phyloP scores from a whole-genome alignment of 2,888 invertebrate species.

The Drosophila kambysellisi region DNA sequence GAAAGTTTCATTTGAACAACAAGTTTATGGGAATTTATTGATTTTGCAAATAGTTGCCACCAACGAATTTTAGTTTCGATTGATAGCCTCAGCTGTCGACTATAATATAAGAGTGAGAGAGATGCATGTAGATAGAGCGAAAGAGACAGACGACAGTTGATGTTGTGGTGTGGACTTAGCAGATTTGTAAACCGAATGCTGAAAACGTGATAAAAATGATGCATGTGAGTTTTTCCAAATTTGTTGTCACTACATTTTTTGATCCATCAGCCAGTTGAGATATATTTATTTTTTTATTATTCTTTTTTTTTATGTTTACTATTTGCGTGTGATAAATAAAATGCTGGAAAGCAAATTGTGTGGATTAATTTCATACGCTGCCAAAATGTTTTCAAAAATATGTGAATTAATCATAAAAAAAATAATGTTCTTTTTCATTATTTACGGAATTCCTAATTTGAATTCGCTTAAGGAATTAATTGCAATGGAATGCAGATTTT shows the following conservation, averaged over 20 bases:
- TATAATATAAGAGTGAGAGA: background rate
- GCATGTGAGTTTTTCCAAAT: conserved; percentile 4
- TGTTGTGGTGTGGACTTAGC: conserved; percentile 31
- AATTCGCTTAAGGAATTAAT: background rate
- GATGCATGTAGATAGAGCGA: background rate
- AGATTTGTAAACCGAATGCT: conserved; percentile 45
- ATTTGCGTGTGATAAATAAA: background rate
- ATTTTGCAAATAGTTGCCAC: conserved; percentile 70
- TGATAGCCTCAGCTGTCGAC: conserved; percentile 56
- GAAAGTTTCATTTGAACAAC: conserved; percentile 57
- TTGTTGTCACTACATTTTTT: background rate
- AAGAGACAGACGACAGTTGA: conserved; percentile 5
- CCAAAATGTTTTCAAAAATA: too few species aligned
- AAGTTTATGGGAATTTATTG: conserved; percentile 78
- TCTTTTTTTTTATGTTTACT: conserved; percentile 1
- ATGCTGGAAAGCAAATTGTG: background rate
- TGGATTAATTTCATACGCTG: background rate
- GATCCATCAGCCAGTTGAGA: conserved; percentile 1
- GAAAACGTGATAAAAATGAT: conserved; percentile 38
- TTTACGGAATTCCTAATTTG: background rate
- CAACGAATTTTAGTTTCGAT: conserved; percentile 60
- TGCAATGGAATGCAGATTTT: background rate
- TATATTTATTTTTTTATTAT: conserved; percentile 6
- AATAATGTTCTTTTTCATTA: background rate
- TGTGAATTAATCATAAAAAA: background rate